Evolutionary conservation across 2,113 vertebrate species (phyloP).

Genomic region (Caranx ignobilis): DNA sequence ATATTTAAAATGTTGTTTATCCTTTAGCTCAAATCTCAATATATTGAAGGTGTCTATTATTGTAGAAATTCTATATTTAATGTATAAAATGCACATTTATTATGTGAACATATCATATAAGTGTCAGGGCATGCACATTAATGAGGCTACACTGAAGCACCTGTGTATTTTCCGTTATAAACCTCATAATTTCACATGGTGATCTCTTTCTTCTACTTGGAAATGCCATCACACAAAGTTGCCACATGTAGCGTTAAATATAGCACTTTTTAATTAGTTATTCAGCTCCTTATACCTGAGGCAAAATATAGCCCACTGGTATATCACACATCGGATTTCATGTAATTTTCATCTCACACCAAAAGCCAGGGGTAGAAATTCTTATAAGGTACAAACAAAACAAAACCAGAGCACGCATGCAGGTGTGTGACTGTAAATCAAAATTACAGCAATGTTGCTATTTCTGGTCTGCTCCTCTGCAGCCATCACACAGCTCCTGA

Average conservation of each 20-base stretch:
- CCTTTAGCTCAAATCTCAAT: not conserved
- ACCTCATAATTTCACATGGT: not conserved
- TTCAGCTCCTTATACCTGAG: conserved; percentile 36
- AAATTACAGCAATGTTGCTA: not conserved
- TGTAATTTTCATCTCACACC: conserved; percentile 24
- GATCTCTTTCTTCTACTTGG: conserved; percentile 15
- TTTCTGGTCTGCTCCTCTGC: conserved; percentile 22
- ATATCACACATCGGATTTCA: conserved; percentile 48
- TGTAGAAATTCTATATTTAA: not conserved
- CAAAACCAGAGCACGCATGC: not conserved
- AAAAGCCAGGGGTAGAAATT: conserved; percentile 4
- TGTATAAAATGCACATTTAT: not conserved
- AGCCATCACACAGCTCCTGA: conserved; percentile 27
- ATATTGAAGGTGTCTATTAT: too few species aligned
- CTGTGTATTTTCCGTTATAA: too few species aligned
- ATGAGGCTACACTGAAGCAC: too few species aligned
- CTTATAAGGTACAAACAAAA: conserved; percentile 7
- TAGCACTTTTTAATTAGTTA: conserved; percentile 56
- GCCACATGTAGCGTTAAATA: conserved; percentile 48
- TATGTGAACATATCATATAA: not conserved
- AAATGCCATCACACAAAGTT: conserved; percentile 41
- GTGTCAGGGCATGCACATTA: too few species aligned
- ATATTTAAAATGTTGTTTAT: too few species aligned
- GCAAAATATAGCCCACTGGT: conserved; percentile 37
- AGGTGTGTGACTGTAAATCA: not conserved